Evolutionary conservation across 2,888 invertebrate genomes (phyloP), one percentile per base, ranked within the genome.

Genomic region (Yponomeuta plumbellus): DNA sequence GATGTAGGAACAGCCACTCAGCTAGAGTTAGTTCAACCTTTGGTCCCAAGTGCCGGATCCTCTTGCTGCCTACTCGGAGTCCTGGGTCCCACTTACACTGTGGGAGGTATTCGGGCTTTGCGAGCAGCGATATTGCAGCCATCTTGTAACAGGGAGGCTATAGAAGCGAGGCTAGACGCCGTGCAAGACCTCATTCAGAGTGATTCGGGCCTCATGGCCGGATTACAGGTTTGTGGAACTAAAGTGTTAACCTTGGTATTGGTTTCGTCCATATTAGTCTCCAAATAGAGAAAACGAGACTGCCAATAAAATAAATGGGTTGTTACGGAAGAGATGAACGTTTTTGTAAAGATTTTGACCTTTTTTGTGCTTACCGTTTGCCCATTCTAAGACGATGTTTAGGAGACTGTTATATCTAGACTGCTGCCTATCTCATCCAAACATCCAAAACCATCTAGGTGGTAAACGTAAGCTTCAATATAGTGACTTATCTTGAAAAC

Each of bases 51-150:
- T 56, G 87, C 87, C 4, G 90, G 92, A 0, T 78, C 81, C 0
- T 84, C 87, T 0, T 88, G 90, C 70, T 88, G 91, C 67, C 78
- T 92, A 0, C 73, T 92, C 26, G 91, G 91, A 5, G 85, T 86
- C 64, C 80, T 84, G 70, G 92, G 87, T 71, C 92, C 82, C 66
- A 87, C 84, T 8, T 86, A 85, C 72, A 89, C 87, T 71, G 87
- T 59, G 13, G 94, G 96, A 66, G 98, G 98, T 0, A 92, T 94
- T 22, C 91, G 97, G 69, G 92, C 95, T 44, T 86, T 98, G n/a
- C 88, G 98, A 66, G 95, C 97, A 0, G 94, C 94, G 65, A 94
- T 98, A 70, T 86, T 96, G 11, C 96, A 96, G 79, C 98, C 98
- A 0, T 94, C 95, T 0, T 95, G 93, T 75, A 92, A 95, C 66